Evolutionary conservation across 2,888 invertebrate species (phyloP).

Genomic region (Drosophila quasianomalipes): DNA sequence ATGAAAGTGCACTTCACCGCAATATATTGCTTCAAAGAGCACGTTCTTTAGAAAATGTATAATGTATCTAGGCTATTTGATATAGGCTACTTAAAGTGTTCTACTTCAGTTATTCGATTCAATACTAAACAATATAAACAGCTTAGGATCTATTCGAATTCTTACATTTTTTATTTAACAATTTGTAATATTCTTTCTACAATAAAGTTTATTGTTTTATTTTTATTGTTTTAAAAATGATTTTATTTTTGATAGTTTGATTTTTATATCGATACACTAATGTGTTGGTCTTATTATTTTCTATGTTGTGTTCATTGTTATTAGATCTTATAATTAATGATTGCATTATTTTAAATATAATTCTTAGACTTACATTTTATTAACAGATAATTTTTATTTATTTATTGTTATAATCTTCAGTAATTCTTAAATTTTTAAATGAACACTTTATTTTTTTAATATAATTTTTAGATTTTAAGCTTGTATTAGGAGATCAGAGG

Average conservation of each 20-base stretch:
- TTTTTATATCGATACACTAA: not conserved
- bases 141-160: not conserved
- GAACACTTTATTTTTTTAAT: not conserved
- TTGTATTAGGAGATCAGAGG: not conserved
- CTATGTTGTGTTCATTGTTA: not conserved
- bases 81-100: not conserved
- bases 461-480: not conserved
- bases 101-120: conserved; percentile 5
- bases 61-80: conserved; percentile 18
- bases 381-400: not conserved
- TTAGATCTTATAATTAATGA: not conserved
- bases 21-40: conserved; percentile 6
- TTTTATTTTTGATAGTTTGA: not conserved
- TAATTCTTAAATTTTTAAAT: not conserved
- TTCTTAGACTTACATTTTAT: not conserved
- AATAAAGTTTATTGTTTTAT: not conserved
- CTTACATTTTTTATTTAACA: too few relatives aligned
- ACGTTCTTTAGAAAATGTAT: conserved; percentile 1
- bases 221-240: not conserved
- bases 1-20: conserved; percentile 32
- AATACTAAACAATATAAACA: not conserved
- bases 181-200: too few relatives aligned
- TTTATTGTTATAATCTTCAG: not conserved
- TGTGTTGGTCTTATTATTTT: not conserved
- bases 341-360: not conserved